phyloP scores from a whole-genome alignment of 1,140 invertebrate species.

The Papilio glaucus region DNA sequence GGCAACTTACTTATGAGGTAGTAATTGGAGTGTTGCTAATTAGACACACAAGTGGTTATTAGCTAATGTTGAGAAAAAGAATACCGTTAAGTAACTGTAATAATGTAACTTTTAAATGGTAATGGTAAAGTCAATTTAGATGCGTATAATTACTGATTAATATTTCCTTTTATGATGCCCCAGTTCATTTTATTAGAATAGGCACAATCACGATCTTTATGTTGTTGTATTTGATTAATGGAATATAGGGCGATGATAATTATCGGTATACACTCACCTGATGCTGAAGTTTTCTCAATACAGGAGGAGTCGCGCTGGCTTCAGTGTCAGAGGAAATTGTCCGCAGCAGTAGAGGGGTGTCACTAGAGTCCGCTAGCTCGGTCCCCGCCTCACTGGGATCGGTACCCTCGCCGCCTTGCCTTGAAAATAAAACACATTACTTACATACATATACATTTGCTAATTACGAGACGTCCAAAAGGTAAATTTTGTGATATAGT shows the following conservation, averaged over 20 bases:
- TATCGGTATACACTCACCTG: slow-evolving; percentile 57
- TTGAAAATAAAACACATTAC: slow-evolving; percentile 37
- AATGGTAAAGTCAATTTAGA: not conserved
- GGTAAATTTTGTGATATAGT: too few relatives aligned
- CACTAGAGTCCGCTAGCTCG: slow-evolving; percentile 67
- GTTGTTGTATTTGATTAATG: slow-evolving; percentile 14
- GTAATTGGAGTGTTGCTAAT: not conserved
- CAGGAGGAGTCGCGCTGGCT: slow-evolving; percentile 70
- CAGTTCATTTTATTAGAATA: slow-evolving; percentile 11
- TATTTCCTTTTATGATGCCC: not conserved
- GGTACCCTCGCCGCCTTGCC: slow-evolving; percentile 63
- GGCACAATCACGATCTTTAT: slow-evolving; percentile 6
- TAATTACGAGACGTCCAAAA: too few relatives aligned
- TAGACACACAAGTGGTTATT: not conserved
- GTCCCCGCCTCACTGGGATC: slow-evolving; percentile 65
- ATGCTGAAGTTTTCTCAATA: slow-evolving; percentile 73
- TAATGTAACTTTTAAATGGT: not conserved
- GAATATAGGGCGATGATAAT: not conserved
- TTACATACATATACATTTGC: too few relatives aligned
- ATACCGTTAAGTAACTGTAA: slow-evolving; percentile 4
- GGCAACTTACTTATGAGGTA: too few relatives aligned
- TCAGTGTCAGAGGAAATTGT: slow-evolving; percentile 80
- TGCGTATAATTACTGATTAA: not conserved
- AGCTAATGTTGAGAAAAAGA: not conserved
- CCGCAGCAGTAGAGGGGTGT: slow-evolving; percentile 71